Conservation (phyloP, 2,888 invertebrate genomes). For the Drosophila atripex region DNA sequence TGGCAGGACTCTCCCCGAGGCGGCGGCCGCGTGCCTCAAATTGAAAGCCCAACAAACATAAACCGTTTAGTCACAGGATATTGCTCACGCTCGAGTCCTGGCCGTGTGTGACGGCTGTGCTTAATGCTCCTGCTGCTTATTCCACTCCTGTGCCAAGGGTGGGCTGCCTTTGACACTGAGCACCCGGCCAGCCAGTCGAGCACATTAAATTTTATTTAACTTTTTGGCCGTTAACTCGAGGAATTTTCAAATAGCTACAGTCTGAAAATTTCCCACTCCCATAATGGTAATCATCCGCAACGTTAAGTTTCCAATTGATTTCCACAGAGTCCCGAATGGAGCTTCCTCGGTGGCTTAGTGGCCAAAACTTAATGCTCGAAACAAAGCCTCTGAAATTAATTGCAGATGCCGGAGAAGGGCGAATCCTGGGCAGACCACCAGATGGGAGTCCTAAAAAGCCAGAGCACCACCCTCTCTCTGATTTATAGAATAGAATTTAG, state of each 20-base stretch:
- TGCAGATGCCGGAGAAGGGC: slow-evolving; percentile 44
- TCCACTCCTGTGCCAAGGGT: background rate
- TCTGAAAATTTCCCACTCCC: slow-evolving; percentile 21
- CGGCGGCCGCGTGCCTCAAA: slow-evolving; percentile 71
- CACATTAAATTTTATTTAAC: slow-evolving; percentile 75
- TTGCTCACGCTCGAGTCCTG: slow-evolving; percentile 80
- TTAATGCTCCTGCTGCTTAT: slow-evolving; percentile 30
- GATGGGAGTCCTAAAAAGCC: slow-evolving; percentile 23
- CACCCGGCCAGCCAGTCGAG: slow-evolving; percentile 38
- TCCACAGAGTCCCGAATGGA: slow-evolving; percentile 20
- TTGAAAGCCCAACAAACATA: slow-evolving; percentile 83
- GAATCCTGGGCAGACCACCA: slow-evolving; percentile 23
- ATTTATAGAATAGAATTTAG: slow-evolving; percentile 3
- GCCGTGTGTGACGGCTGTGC: slow-evolving; percentile 44
- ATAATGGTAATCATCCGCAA: slow-evolving; percentile 69
- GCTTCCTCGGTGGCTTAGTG: slow-evolving; percentile 45
- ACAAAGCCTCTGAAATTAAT: slow-evolving; percentile 70
- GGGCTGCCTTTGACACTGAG: slow-evolving; percentile 58
- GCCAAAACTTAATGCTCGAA: slow-evolving; percentile 57
- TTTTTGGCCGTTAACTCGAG: slow-evolving; percentile 67
- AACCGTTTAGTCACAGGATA: slow-evolving; percentile 85
- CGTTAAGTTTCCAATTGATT: slow-evolving; percentile 67
- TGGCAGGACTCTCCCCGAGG: slow-evolving; percentile 39
- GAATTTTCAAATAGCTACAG: slow-evolving; percentile 77
- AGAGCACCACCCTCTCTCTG: slow-evolving; percentile 4